Evolutionary conservation across 2,113 vertebrate species (phyloP).

Genomic region (Maccullochella peelii): DNA sequence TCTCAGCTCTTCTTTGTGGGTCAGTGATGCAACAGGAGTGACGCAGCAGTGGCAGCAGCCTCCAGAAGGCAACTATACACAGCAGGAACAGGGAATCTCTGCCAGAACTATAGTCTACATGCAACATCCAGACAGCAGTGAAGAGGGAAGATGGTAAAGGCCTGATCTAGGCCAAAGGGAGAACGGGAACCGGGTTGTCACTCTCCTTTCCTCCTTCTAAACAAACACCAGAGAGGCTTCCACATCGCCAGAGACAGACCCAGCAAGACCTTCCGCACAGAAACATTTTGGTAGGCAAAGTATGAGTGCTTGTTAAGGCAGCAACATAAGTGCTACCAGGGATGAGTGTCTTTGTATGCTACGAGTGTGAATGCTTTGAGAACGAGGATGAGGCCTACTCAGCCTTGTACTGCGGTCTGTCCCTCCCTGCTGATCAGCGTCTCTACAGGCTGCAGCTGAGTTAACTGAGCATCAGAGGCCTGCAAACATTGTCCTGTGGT

Average conservation of each 20-base stretch:
- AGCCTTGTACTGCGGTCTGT: conserved; percentile 55
- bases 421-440: conserved; percentile 60
- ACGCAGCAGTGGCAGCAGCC: conserved; percentile 77
- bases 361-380: conserved; percentile 54
- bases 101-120: conserved; percentile 56
- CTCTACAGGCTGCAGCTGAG: conserved; percentile 60
- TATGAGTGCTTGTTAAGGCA: conserved; percentile 56
- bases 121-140: conserved; percentile 44
- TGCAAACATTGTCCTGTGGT: conserved; percentile 39
- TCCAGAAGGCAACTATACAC: conserved; percentile 69
- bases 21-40: conserved; percentile 79
- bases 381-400: conserved; percentile 62
- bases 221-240: conserved; percentile 66
- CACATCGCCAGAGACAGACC: conserved; percentile 51
- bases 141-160: conserved; percentile 54
- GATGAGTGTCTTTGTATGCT: conserved; percentile 53
- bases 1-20: conserved; percentile 73
- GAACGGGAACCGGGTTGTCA: conserved; percentile 42
- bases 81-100: conserved; percentile 66
- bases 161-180: conserved; percentile 51
- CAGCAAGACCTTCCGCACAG: conserved; percentile 57
- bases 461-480: conserved; percentile 58
- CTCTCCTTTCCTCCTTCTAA: conserved; percentile 54
- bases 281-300: conserved; percentile 71
- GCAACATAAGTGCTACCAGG: conserved; percentile 43